phyloP scores from a whole-genome alignment of 2,113 vertebrate species.

The Daphoenositta chrysoptera region DNA sequence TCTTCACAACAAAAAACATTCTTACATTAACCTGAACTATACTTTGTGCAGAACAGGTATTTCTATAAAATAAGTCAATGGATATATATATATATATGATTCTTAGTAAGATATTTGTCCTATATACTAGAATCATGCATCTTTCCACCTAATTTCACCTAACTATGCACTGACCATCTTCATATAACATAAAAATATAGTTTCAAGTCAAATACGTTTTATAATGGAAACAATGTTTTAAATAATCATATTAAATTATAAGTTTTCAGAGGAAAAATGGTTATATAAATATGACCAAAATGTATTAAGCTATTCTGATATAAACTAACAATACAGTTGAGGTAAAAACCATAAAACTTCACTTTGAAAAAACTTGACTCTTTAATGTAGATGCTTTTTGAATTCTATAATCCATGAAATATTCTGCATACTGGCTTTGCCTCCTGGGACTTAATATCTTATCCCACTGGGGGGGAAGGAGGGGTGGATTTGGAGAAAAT shows the following conservation, averaged over 20 bases:
- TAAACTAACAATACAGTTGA: not conserved
- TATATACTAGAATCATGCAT: not conserved
- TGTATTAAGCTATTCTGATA: not conserved
- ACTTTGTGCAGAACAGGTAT: not conserved
- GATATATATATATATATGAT: not conserved
- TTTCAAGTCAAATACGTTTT: not conserved
- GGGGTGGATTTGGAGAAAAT: not conserved
- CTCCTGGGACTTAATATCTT: not conserved
- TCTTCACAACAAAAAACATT: not conserved
- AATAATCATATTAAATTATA: not conserved
- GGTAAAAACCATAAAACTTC: not conserved
- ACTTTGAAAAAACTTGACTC: not conserved
- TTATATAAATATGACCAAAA: not conserved
- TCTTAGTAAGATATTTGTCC: not conserved
- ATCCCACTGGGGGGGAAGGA: fast-evolving
- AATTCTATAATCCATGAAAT: not conserved
- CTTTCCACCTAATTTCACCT: not conserved
- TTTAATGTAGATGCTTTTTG: not conserved
- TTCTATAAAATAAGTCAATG: not conserved
- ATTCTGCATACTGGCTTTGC: not conserved
- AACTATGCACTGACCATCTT: not conserved
- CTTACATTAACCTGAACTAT: not conserved
- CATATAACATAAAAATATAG: not conserved
- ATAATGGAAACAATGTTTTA: not conserved
- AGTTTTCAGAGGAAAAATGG: not conserved